These are phyloP conservation scores for Cherax destructor DNA, from an alignment of 1,140 invertebrate genomes.

Conservation along the genomic window DNA sequence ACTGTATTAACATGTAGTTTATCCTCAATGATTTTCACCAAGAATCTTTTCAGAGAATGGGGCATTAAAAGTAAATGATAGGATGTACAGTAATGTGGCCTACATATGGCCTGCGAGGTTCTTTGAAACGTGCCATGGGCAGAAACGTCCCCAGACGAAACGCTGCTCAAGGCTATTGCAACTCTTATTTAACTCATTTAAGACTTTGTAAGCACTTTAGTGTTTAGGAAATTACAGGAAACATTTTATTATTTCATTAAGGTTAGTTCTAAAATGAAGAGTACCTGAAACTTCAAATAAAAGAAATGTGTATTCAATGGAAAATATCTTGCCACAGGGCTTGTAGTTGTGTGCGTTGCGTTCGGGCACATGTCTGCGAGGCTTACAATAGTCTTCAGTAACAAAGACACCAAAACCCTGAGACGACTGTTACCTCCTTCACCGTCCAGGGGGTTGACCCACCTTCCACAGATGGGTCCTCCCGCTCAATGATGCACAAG, in stretches of 20 bases:
- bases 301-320: background rate
- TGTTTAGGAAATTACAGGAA: background rate
- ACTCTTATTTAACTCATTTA: background rate
- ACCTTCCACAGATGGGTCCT: constrained; percentile 4
- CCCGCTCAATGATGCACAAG: background rate
- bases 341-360: background rate
- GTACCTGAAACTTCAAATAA: background rate
- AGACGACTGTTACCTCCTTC: constrained; percentile 13
- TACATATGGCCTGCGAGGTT: constrained; percentile 1
- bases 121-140: background rate
- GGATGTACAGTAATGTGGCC: background rate
- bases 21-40: background rate
- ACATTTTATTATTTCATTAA: background rate
- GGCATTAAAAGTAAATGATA: background rate
- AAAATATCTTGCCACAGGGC: constrained; percentile 1
- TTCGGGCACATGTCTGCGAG: constrained; percentile 52
- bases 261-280: background rate
- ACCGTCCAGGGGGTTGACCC: background rate
- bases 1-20: too few relatives aligned
- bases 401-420: constrained; percentile 14
- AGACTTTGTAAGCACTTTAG: background rate
- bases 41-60: background rate
- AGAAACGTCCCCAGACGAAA: background rate
- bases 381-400: constrained; percentile 42
- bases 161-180: constrained; percentile 4